Conservation (phyloP, 2,888 invertebrate genomes). For the Eupithecia tripunctaria region DNA sequence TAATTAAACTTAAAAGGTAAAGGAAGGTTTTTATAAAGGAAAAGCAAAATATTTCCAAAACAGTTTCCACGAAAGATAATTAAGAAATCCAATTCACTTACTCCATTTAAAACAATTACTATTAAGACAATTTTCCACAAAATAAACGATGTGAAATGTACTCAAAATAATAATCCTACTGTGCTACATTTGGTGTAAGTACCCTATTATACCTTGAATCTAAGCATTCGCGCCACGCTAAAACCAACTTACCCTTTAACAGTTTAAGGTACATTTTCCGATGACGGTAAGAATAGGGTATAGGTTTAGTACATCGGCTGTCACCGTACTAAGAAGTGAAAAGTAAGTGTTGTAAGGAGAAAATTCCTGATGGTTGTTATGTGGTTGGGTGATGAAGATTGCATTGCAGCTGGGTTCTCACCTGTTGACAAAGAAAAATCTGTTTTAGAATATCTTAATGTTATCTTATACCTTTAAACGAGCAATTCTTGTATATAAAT, state of each 20-base stretch:
- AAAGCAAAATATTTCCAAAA: slow-evolving; percentile 17
- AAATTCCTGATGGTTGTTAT: slow-evolving; percentile 56
- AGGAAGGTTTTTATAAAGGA: neutral
- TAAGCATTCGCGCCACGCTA: slow-evolving; percentile 47
- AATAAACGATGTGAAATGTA: slow-evolving; percentile 34
- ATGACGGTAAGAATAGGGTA: slow-evolving; percentile 32
- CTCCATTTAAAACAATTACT: slow-evolving; percentile 28
- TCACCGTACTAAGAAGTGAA: slow-evolving; percentile 72
- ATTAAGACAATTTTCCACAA: slow-evolving; percentile 29
- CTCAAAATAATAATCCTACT: slow-evolving; percentile 44
- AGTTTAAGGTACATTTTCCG: slow-evolving; percentile 43
- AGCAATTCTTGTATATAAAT: no score
- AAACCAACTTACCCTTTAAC: slow-evolving; percentile 47
- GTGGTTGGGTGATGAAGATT: slow-evolving; percentile 84
- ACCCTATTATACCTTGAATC: slow-evolving; percentile 31
- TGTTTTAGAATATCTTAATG: neutral
- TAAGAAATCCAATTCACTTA: slow-evolving; percentile 29
- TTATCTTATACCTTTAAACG: no score
- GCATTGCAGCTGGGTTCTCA: slow-evolving; percentile 93
- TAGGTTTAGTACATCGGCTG: slow-evolving; percentile 57
- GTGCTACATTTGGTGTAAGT: slow-evolving; percentile 19
- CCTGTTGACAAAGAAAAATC: slow-evolving; percentile 78
- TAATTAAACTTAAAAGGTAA: neutral
- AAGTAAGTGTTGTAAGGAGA: slow-evolving; percentile 58
- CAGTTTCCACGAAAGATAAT: slow-evolving; percentile 17